Evolutionary conservation across 2,113 vertebrate species (phyloP).

Genomic region (Gyps fulvus): DNA sequence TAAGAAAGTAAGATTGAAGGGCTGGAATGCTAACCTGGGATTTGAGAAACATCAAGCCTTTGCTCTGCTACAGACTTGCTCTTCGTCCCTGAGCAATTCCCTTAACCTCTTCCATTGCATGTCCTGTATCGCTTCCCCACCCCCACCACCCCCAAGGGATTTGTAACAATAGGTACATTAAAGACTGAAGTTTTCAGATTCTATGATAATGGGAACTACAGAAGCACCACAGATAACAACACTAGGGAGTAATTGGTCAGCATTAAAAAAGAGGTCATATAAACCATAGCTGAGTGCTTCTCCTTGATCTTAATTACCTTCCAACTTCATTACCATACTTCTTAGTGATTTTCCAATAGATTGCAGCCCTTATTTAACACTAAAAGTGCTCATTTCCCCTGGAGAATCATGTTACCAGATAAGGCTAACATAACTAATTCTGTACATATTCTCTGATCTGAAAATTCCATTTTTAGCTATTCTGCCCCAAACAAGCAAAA

Average conservation of each 20-base stretch:
- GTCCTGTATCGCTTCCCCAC: neutral
- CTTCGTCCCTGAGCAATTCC: neutral
- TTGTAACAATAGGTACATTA: neutral
- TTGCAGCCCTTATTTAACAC: neutral
- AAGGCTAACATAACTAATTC: neutral
- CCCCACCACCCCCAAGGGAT: neutral
- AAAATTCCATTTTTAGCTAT: neutral
- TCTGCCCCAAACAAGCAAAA: neutral
- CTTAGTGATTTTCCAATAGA: neutral
- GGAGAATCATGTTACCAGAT: neutral
- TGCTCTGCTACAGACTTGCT: neutral
- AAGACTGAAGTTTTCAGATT: neutral
- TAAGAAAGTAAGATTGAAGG: neutral
- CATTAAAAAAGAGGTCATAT: neutral
- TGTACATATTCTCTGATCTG: neutral
- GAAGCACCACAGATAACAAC: neutral
- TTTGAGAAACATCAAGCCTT: neutral
- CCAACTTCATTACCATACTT: neutral
- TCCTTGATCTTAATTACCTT: slow-evolving; percentile 32
- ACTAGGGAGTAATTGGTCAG: neutral
- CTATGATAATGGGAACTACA: neutral
- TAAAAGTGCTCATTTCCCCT: neutral
- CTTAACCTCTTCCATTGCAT: neutral
- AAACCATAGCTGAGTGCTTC: neutral
- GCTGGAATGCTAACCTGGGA: neutral